Evolutionary conservation across 2,797 vertebrate genomes (phyloP), one percentile per base, ranked within the genome.

Genomic region (Acanthopagrus latus): DNA sequence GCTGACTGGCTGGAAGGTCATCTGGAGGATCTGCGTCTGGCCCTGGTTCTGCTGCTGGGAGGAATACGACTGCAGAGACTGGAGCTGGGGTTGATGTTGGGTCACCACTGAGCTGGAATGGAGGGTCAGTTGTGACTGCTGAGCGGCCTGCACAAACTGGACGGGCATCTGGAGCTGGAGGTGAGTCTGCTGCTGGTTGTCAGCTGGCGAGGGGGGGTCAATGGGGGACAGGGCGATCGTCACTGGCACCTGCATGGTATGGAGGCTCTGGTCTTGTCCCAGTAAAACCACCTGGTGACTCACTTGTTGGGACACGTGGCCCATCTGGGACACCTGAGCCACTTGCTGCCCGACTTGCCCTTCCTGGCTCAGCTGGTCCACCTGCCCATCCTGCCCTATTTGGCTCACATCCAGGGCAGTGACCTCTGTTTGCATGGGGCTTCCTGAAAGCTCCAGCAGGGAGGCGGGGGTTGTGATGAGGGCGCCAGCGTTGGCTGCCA

Each of bases 391-490:
- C 67, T 86, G 86, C 54, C 82, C 90, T 17, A 80, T 76, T 69
- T 91, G 92, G 64, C 76, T 83, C 55, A 81, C 57, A 0, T 91
- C 89, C 75, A 89, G 20, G 57, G 70, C 33, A 18, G 64, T 47
- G 48, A 87, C 75, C 65, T 92, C 91, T 2, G 78, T 69, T 57
- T 80, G 92, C 43, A 78, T 43, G 5, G 89, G 69, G 80, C 88
- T 91, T 56, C 82, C 44, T 86, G 91, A 95, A 29, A 91, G 68
- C 70, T 97, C 95, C 90, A 97, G 94, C 88, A 98, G 85, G 73
- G 97, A 96, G 78, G 97, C 95, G 2, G 97, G 94, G 83, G 97
- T 98, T 86, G 97, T 98, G 94, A 99, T 98, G 64, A 99, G 95
- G 20, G 88, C 97, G 0, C 97, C 97, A 0, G 97, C 97, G 0